Percentiles rank a stretch among this genome's conserved stretches.
These are phyloP conservation scores for Neuroscelio doddi DNA, from an alignment of 2,888 invertebrate genomes.

Conservation along the genomic window DNA sequence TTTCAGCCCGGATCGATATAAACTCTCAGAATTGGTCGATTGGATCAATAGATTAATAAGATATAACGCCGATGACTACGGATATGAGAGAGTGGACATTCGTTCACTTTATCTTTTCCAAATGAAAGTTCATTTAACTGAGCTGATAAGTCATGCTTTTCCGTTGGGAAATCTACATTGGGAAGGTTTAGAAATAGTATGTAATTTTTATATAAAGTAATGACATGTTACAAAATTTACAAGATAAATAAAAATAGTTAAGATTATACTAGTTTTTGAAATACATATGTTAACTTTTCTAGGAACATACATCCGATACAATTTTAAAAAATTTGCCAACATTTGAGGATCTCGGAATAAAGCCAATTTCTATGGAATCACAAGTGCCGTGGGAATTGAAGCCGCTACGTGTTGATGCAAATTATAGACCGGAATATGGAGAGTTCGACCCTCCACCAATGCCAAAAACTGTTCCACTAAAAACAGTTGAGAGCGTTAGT, in stretches of 20 bases:
- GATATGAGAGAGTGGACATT: constrained; percentile 79
- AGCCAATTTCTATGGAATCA: constrained; percentile 83
- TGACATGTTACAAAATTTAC: no score
- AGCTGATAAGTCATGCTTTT: constrained; percentile 77
- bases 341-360: constrained; percentile 90
- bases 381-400: constrained; percentile 88
- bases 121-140: constrained; percentile 78
- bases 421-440: constrained; percentile 83
- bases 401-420: constrained; percentile 79
- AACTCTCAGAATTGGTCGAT: constrained; percentile 85
- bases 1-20: constrained; percentile 85
- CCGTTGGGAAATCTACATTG: constrained; percentile 82
- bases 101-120: constrained; percentile 77
- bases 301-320: constrained; percentile 86
- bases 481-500: constrained; percentile 8
- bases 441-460: constrained; percentile 81
- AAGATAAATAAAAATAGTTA: no score
- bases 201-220: constrained; percentile 4
- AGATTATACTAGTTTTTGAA: constrained; percentile 9
- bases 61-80: constrained; percentile 79
- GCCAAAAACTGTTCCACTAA: constrained; percentile 73
- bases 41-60: constrained; percentile 87
- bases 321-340: constrained; percentile 80
- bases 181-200: constrained; percentile 87
- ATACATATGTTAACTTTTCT: constrained; percentile 48